A percentile compares a stretch with the other conserved stretches of the same genome.
Evolutionary conservation across 1,140 invertebrate genomes (phyloP).

Genomic region (Asbolus verrucosus): DNA sequence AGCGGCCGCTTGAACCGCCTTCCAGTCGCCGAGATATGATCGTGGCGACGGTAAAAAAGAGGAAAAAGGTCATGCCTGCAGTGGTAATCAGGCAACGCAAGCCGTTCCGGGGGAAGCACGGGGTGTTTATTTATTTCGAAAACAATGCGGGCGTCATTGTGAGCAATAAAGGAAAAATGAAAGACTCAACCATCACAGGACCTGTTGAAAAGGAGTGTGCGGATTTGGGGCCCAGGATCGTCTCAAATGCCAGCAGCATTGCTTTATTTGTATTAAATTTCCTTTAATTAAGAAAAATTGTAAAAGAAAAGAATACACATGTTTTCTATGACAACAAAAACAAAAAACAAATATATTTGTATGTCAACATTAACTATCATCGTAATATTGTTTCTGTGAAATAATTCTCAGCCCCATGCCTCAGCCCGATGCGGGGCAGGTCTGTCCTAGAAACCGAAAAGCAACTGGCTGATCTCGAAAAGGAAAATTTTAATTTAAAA

Average conservation of each 20-base stretch:
- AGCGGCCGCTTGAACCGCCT: constrained; percentile 97
- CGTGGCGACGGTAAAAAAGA: constrained; percentile 98
- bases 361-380: no score
- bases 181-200: constrained; percentile 98
- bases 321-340: no score
- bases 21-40: constrained; percentile 99
- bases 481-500: constrained; percentile 94
- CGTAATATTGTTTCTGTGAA: no score
- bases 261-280: constrained; percentile 75
- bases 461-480: constrained; percentile 82
- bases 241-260: constrained; percentile 97
- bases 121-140: constrained; percentile 99
- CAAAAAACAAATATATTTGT: no score
- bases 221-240: constrained; percentile 99
- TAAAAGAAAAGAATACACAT: constrained; percentile 41
- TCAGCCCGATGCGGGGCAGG: constrained; percentile 52
- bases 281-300: constrained; percentile 53
- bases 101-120: constrained; percentile 98
- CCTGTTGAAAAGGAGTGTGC: constrained; percentile 99
- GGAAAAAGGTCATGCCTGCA: constrained; percentile 99
- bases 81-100: constrained; percentile 98
- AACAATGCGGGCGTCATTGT: constrained; percentile 99
- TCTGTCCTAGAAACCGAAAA: constrained; percentile 92
- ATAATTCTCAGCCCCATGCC: no score
- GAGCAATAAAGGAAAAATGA: constrained; percentile 99